A percentile compares a stretch with the other conserved stretches of the same genome.
Evolutionary conservation across 92 coral and sea anemone genomes (phyloP).

Genomic region (Virgularia gustaviana): DNA sequence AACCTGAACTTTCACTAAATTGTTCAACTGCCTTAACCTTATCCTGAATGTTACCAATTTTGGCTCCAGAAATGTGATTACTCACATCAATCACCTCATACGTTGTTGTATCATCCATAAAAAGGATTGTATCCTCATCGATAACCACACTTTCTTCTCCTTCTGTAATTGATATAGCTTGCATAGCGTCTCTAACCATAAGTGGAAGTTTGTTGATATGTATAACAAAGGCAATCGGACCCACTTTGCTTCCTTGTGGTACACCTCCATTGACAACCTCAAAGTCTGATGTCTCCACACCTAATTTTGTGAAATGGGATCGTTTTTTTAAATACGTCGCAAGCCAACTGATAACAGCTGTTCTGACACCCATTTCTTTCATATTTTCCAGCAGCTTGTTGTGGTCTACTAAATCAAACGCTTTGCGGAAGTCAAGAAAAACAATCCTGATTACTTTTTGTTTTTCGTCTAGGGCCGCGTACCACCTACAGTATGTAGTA

Average conservation of each 20-base stretch:
- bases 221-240: constrained; percentile 1
- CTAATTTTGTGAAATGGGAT: background rate
- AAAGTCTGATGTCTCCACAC: background rate
- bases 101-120: background rate
- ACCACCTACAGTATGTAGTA: too few relatives aligned
- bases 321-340: background rate
- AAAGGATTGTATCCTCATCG: background rate
- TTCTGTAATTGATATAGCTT: too few relatives aligned
- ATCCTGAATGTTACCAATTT: background rate
- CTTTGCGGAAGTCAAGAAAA: too few relatives aligned
- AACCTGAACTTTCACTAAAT: background rate
- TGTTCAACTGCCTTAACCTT: background rate
- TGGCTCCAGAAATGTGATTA: constrained; percentile 1
- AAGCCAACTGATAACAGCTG: too few relatives aligned
- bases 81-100: background rate
- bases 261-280: background rate
- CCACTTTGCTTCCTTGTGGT: background rate
- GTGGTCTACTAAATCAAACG: background rate
- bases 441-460: too few relatives aligned
- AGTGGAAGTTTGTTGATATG: background rate
- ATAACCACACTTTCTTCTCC: background rate
- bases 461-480: too few relatives aligned
- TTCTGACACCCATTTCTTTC: too few relatives aligned
- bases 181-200: background rate
- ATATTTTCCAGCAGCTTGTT: too few relatives aligned